Percentiles rank a stretch among this genome's conserved stretches.
phyloP scores from a whole-genome alignment of 2,888 invertebrate species.

The Drosophila buzzatii region DNA sequence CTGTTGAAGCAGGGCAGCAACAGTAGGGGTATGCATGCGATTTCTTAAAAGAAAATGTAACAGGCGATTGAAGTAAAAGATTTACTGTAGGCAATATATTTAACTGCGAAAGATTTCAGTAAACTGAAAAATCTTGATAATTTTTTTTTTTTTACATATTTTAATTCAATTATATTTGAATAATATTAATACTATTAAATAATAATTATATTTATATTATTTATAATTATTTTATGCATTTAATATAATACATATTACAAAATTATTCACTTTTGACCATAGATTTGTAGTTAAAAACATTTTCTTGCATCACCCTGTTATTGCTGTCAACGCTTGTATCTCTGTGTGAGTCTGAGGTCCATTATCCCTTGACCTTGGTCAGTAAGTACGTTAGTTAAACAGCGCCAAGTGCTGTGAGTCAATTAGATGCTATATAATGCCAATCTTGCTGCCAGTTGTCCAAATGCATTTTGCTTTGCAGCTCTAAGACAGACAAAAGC shows the following conservation, averaged over 20 bases:
- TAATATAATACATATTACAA: no score
- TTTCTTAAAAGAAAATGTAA: no score
- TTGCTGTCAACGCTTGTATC: conserved; percentile 20
- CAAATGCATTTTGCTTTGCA: conserved; percentile 27
- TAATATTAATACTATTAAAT: no score
- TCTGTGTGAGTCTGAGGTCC: conserved; percentile 31
- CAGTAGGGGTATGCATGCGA: conserved; percentile 46
- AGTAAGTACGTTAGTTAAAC: conserved; percentile 65
- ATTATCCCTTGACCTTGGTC: conserved; percentile 27
- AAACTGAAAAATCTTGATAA: no score
- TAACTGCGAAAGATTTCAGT: no score
- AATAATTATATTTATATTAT: no score
- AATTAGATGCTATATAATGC: conserved; percentile 69
- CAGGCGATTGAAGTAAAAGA: neutral
- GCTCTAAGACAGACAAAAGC: neutral
- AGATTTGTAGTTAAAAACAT: no score
- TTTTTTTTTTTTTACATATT: no score
- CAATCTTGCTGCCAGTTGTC: conserved; percentile 46
- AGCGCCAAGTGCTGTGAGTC: conserved; percentile 73
- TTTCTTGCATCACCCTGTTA: conserved; percentile 26
- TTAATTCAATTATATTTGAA: no score
- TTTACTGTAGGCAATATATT: no score
- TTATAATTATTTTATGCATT: no score
- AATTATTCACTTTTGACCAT: no score
- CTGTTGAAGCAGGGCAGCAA: conserved; percentile 58